phyloP scores from a whole-genome alignment of 2,797 vertebrate species.

The Phataginus tetradactyla region DNA sequence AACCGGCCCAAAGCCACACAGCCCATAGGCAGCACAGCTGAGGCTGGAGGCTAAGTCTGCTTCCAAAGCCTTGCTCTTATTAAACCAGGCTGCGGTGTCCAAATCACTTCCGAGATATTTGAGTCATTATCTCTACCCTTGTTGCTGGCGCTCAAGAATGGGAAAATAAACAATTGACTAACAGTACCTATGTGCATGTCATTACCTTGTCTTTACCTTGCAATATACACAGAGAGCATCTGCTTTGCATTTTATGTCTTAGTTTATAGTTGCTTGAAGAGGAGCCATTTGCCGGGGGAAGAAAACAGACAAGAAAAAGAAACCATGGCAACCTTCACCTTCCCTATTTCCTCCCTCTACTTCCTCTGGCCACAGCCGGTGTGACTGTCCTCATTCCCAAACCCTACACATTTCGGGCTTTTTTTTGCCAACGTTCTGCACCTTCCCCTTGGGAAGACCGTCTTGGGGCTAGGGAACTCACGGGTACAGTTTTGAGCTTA shows the following conservation, averaged over 20 bases:
- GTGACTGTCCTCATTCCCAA: not conserved
- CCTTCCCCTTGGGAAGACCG: not conserved
- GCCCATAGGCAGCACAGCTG: not conserved
- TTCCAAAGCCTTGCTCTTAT: not conserved
- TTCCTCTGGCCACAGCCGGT: not conserved
- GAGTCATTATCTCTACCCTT: not conserved
- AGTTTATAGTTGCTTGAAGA: not conserved
- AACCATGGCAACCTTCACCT: too few species aligned
- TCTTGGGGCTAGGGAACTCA: not conserved
- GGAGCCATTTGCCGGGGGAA: not conserved
- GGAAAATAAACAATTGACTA: not conserved
- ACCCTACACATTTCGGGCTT: not conserved
- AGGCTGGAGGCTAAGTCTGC: not conserved
- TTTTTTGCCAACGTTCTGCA: not conserved
- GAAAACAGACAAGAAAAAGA: not conserved
- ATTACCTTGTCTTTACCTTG: accelerated
- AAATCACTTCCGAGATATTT: not conserved
- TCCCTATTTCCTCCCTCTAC: not conserved
- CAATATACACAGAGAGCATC: accelerated
- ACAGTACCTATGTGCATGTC: accelerated
- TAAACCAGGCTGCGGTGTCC: not conserved
- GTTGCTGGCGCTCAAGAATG: not conserved
- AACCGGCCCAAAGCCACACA: not conserved
- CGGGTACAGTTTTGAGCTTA: not conserved
- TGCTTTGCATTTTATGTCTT: not conserved